A percentile compares a stretch with the other conserved stretches of the same genome.
Conservation (phyloP, 2,113 vertebrate genomes). For the Bagarius yarrelli region DNA sequence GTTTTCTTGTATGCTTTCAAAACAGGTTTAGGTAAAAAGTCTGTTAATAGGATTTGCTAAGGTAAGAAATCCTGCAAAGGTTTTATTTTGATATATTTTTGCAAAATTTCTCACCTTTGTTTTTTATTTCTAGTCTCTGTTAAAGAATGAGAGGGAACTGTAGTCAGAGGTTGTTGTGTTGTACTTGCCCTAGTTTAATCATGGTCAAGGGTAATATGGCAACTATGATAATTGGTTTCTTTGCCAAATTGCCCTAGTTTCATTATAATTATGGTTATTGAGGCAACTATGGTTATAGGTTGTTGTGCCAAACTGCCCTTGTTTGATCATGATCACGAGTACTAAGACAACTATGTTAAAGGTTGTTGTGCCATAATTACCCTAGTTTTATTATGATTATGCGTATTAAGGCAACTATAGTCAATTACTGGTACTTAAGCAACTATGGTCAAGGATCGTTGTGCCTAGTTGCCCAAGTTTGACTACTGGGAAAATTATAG, state of each 20-base stretch:
- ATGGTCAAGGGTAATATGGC: background rate
- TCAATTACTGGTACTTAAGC: no score
- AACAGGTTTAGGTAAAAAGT: background rate
- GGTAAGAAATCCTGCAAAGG: background rate
- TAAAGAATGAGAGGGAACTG: background rate
- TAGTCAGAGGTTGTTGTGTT: background rate
- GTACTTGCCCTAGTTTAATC: background rate
- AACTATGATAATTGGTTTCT: background rate
- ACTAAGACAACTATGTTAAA: no score
- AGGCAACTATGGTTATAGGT: background rate
- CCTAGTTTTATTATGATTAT: no score
- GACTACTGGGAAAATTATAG: no score
- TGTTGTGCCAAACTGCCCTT: no score
- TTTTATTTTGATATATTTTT: background rate
- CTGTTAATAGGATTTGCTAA: background rate
- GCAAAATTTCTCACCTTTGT: background rate
- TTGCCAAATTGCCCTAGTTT: background rate
- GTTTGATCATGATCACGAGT: no score
- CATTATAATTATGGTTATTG: background rate
- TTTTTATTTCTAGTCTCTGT: background rate
- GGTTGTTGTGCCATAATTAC: no score
- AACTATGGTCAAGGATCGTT: no score
- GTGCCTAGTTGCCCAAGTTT: no score
- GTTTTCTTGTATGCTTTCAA: background rate
- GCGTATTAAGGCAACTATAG: no score